phyloP scores from a whole-genome alignment of 2,113 vertebrate species.

The Himantopus leucocephalus region DNA sequence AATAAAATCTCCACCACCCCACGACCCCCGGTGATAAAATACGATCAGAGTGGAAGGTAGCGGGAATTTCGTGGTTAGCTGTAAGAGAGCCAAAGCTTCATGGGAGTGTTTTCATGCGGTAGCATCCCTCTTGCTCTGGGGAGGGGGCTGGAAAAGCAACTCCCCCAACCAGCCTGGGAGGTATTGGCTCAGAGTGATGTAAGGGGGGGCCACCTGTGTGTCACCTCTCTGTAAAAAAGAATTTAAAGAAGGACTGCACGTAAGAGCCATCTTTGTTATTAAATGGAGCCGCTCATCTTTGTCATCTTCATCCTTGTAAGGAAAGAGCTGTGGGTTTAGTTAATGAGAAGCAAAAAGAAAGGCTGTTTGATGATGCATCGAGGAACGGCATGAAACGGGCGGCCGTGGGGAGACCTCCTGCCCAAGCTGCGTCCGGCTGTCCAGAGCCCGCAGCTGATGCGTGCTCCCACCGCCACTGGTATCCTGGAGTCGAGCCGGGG shows the following conservation, averaged over 20 bases:
- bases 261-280: not conserved
- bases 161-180: rapidly evolving
- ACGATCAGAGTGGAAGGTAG: rapidly evolving
- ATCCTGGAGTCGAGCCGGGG: rapidly evolving
- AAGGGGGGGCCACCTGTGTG: too few species aligned
- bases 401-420: not conserved
- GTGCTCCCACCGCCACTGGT: not conserved
- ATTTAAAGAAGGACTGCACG: rapidly evolving
- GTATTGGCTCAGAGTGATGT: not conserved
- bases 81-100: not conserved
- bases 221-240: not conserved
- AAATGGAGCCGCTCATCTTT: not conserved
- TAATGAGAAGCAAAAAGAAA: not conserved
- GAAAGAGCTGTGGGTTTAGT: not conserved
- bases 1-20: not conserved
- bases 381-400: rapidly evolving
- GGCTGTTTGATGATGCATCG: not conserved
- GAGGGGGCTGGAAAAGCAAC: not conserved
- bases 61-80: not conserved
- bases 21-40: not conserved
- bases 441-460: rapidly evolving
- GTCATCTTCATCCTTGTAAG: not conserved
- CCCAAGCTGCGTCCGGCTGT: rapidly evolving
- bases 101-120: rapidly evolving
- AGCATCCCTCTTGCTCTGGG: not conserved